Percentiles rank a stretch among this genome's conserved stretches.
Evolutionary conservation across 2,113 vertebrate species (phyloP).

Genomic region (Sapayoa aenigma): DNA sequence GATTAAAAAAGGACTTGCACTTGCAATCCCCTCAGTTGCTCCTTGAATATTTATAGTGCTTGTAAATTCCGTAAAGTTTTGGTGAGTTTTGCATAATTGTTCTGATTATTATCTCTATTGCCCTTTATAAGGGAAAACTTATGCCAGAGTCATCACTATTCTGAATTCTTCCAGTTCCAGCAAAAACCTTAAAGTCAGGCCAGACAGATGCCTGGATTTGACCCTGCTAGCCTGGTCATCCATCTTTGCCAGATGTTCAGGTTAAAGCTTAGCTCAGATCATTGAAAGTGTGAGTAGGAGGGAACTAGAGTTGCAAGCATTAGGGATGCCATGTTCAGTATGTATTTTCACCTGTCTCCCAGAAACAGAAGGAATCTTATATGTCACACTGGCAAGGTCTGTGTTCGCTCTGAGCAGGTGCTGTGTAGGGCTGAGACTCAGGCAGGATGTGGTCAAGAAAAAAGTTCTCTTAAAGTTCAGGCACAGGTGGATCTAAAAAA

Average conservation of each 20-base stretch:
- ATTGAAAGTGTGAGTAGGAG: not conserved
- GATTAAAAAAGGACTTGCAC: slow-evolving; percentile 14
- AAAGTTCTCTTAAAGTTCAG: not conserved
- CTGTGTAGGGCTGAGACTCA: not conserved
- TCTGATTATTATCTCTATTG: slow-evolving; percentile 23
- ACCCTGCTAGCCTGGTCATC: not conserved
- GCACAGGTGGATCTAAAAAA: not conserved
- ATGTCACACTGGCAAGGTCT: not conserved
- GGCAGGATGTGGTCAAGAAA: not conserved
- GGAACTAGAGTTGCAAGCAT: not conserved
- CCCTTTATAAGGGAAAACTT: not conserved
- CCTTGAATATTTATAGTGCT: slow-evolving; percentile 28
- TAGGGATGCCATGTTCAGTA: not conserved
- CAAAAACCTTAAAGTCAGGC: not conserved
- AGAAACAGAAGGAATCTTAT: not conserved
- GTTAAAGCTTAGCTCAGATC: not conserved
- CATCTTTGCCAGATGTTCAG: not conserved
- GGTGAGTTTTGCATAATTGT: not conserved
- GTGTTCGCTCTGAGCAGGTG: not conserved
- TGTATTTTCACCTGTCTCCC: not conserved
- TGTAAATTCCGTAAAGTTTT: slow-evolving; percentile 39
- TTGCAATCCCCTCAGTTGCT: not conserved
- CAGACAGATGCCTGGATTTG: not conserved
- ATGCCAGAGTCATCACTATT: not conserved
- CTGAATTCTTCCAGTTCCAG: not conserved